Evolutionary conservation across 2,113 vertebrate species (phyloP).

Genomic region (Eolophus roseicapilla): DNA sequence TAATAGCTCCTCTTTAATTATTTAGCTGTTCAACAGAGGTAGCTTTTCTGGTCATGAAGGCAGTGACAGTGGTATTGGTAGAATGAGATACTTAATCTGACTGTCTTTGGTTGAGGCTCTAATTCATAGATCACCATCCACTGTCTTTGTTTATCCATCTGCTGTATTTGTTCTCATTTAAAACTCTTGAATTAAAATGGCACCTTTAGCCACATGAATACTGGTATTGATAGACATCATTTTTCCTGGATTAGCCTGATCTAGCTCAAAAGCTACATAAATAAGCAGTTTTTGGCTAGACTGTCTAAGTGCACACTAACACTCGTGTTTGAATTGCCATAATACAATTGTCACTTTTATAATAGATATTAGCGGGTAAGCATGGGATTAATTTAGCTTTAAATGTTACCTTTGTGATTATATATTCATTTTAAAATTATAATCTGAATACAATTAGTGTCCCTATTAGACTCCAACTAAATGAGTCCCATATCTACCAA

Average conservation of each 20-base stretch:
- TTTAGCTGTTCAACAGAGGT: constrained; percentile 60
- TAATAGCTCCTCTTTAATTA: constrained; percentile 69
- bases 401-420: constrained; percentile 13
- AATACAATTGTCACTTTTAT: constrained; percentile 38
- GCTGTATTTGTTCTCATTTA: constrained; percentile 29
- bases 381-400: not conserved
- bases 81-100: not conserved
- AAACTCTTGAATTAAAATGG: not conserved
- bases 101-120: constrained; percentile 33
- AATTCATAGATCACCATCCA: not conserved
- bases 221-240: not conserved
- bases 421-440: not conserved
- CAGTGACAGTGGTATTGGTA: constrained; percentile 21
- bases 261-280: not conserved
- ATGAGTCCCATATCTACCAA: not conserved
- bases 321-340: not conserved
- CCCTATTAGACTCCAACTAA: not conserved
- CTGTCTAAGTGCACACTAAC: not conserved
- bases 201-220: constrained; percentile 23
- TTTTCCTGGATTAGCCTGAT: constrained; percentile 42
- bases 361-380: constrained; percentile 29
- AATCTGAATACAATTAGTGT: not conserved
- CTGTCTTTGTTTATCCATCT: constrained; percentile 36
- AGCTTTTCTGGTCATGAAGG: constrained; percentile 35
- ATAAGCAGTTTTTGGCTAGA: constrained; percentile 55